A percentile compares a stretch with the other conserved stretches of the same genome.
Evolutionary conservation across 2,888 invertebrate species (phyloP).

Genomic region (Latrodectus hesperus): DNA sequence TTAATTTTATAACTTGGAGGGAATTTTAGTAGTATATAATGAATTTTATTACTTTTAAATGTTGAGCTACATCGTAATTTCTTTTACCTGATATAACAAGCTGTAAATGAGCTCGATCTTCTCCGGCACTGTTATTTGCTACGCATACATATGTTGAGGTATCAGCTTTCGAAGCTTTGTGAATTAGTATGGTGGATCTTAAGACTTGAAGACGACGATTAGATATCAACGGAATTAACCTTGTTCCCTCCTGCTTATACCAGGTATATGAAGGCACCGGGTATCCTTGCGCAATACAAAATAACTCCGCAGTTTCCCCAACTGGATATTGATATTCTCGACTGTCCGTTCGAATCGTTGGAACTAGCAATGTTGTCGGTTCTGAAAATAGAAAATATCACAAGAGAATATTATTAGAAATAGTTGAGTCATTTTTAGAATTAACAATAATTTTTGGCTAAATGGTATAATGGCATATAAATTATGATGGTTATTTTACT

Average conservation of each 20-base stretch:
- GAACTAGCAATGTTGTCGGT: constrained; percentile 34
- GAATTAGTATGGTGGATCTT: constrained; percentile 74
- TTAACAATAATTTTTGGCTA: too few species aligned
- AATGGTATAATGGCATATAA: too few species aligned
- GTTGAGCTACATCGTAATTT: neutral
- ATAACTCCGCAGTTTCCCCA: constrained; percentile 73
- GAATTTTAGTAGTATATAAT: too few species aligned
- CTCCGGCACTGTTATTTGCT: constrained; percentile 74
- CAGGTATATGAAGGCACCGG: constrained; percentile 75
- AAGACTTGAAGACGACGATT: constrained; percentile 71
- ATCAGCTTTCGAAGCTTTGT: constrained; percentile 72
- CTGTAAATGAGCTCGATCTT: constrained; percentile 72
- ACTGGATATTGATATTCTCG: constrained; percentile 44
- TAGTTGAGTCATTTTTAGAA: too few species aligned
- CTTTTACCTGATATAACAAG: constrained; percentile 74
- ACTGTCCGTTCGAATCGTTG: constrained; percentile 59
- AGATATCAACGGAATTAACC: constrained; percentile 6
- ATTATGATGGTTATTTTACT: too few species aligned
- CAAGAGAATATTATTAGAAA: too few species aligned
- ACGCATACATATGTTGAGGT: constrained; percentile 74
- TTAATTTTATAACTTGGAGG: too few species aligned
- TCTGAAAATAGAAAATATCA: constrained; percentile 19
- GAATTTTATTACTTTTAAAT: too few species aligned
- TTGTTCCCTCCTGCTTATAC: constrained; percentile 71
- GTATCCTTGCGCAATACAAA: constrained; percentile 75